A percentile compares a stretch with the other conserved stretches of the same genome.
Evolutionary conservation across 2,888 invertebrate species (phyloP).

Genomic region (Lasioglossum zephyrum): DNA sequence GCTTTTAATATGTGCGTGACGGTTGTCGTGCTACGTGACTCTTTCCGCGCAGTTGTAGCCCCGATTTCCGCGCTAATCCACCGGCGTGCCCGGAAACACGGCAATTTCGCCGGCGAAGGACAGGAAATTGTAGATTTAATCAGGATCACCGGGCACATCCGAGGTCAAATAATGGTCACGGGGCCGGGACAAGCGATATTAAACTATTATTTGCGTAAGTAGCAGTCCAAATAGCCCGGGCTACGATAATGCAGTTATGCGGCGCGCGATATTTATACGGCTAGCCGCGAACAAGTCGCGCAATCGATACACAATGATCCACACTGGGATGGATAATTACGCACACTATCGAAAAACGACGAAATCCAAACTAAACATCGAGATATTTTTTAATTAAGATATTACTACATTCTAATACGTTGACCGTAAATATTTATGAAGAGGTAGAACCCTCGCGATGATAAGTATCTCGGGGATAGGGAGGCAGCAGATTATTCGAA

Average conservation of each 20-base stretch:
- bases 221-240: constrained; percentile 54
- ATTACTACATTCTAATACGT: too few relatives aligned
- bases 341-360: background rate
- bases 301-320: constrained; percentile 37
- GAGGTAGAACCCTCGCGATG: too few relatives aligned
- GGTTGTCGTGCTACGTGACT: background rate
- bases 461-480: background rate
- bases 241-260: constrained; percentile 53
- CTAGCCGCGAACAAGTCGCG: constrained; percentile 38
- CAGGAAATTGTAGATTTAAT: constrained; percentile 45
- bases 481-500: background rate
- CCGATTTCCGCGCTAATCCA: constrained; percentile 3
- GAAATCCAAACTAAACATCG: background rate
- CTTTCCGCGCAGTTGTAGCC: background rate
- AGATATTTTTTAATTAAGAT: too few relatives aligned
- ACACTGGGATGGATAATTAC: background rate
- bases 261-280: constrained; percentile 51
- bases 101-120: background rate
- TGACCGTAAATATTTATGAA: too few relatives aligned
- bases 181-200: constrained; percentile 43
- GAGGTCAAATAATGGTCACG: constrained; percentile 49
- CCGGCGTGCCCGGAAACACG: background rate
- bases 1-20: constrained; percentile 7
- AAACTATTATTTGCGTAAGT: constrained; percentile 58
- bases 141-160: constrained; percentile 32